Base-by-base conservation (phyloP, 2,113 vertebrate genomes). In the Elephantulus edwardii region DNA sequence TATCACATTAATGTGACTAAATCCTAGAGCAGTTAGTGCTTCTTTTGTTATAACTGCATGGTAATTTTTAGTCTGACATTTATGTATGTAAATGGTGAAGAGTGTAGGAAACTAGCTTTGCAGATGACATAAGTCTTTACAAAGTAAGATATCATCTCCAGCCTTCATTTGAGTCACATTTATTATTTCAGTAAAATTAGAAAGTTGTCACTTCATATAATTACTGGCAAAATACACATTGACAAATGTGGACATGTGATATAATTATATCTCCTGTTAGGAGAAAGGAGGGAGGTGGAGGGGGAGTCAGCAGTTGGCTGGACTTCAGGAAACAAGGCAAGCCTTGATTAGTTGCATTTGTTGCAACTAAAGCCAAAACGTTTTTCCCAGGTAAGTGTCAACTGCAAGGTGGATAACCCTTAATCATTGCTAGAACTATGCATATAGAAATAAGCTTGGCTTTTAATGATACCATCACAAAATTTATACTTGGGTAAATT, bases 151-250 rank as follows among this genome's bases (percentile, higher is more conserved):
- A 58, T 20, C 16, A 64, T 11, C 54, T 20, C 56, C 4, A 1
- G 33, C 17, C 28, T 90, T 93, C 56, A 42, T 85, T 64, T 76
- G 54, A 60, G 7, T 54, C 19, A 62, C 16, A 54, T 44, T 44
- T 58, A 80, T 26, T 38, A 52, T 90, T 82, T 86, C 44, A 30
- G 68, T 5, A 91, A 89, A 92, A 79, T 35, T 68, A 88, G 28
- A 44, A 58, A 33, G 17, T 17, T 70, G 30, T 85, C 56, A 6
- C 22, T 91, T 85, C 56, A 66, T n/a, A 46, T 46, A 78, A 78
- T 30, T 13, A 52, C 20, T 70, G 40, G 66, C 50, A 78, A 74
- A 40, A 20, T 28, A 75, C 62, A 20, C 28, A 60, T 6, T 40
- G 62, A 60, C 4, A 6, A 33, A 2, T 50, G 8, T 82, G 42